Evolutionary conservation across 2,888 invertebrate genomes (phyloP), one percentile per base, ranked within the genome.

Genomic region (Dryocosmus kuriphilus): DNA sequence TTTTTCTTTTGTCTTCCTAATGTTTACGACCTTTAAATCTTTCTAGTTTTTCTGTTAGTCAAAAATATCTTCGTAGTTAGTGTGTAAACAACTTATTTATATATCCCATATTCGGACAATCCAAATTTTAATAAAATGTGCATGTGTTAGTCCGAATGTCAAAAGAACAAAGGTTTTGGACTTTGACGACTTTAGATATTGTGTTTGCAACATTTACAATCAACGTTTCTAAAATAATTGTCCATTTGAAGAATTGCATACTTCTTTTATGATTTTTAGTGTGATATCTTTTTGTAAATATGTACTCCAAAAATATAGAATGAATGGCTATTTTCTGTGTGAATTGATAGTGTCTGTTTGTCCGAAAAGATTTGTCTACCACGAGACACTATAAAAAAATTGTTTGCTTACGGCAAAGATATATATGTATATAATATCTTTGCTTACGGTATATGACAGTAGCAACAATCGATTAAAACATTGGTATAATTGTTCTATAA

Each of bases 1-100:
- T 71, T 46, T 62, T n/a, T 51, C 71, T 57, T 73, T 71, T 74
- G 24, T 51, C 11, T 77, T 61, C 24, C 24, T 41, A 41, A 41
- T 41, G 41, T 41, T 41, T n/a, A 51, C 8, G 19, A n/a, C 8
- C n/a, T n/a, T n/a, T n/a, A n/a, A 51, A n/a, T 0, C 2, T 4
- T n/a, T 5, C 0, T 0, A 1, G 7, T n/a, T 8, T 51, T 8
- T 2, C n/a, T 51, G n/a, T 51, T 0, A 51, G 0, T n/a, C 51
- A 51, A n/a, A 8, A n/a, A n/a, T 7, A 7, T 8, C 2, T 51
- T 51, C n/a, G 8, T n/a, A n/a, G n/a, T n/a, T 8, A 51, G n/a
- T 51, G 8, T 51, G 2, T n/a, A 1, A 1, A 51, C n/a, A n/a
- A 51, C n/a, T 51, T n/a, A 8, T n/a, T n/a, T n/a, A 1, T n/a